These are phyloP conservation scores for Eulemur mongoz DNA, from an alignment of 2,797 vertebrate species.

Conservation along the genomic window DNA sequence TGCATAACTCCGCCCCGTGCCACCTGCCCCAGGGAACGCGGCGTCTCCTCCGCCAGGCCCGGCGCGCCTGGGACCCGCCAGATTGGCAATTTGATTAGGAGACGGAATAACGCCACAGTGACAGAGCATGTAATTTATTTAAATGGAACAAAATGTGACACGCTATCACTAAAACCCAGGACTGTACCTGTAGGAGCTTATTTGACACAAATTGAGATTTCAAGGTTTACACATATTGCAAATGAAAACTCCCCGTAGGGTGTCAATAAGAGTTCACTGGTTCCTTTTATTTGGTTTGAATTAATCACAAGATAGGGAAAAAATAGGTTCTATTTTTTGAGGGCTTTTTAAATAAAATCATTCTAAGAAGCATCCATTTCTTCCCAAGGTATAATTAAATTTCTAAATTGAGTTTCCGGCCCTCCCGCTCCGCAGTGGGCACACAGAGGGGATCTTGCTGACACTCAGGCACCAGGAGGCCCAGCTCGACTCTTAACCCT, in stretches of 20 bases:
- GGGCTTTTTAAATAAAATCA: slow-evolving; percentile 66
- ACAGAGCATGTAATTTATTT: slow-evolving; percentile 52
- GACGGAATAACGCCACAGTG: not conserved
- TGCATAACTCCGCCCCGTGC: not conserved
- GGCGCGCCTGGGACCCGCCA: not conserved
- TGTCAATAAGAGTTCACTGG: not conserved
- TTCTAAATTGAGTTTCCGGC: slow-evolving; percentile 23
- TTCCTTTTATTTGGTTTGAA: slow-evolving; percentile 52
- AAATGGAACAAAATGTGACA: slow-evolving; percentile 54
- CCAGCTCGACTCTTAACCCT: not conserved
- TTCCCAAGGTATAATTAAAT: slow-evolving; percentile 47
- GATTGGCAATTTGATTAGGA: slow-evolving; percentile 56
- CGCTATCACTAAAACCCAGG: not conserved
- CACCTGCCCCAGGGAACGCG: too few species aligned
- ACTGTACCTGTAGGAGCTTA: slow-evolving; percentile 33
- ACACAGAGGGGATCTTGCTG: not conserved
- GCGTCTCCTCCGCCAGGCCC: not conserved
- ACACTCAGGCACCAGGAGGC: accelerated
- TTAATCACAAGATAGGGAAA: slow-evolving; percentile 42
- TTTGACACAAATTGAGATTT: slow-evolving; percentile 64
- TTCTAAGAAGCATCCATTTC: slow-evolving; percentile 33
- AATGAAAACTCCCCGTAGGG: slow-evolving; percentile 55
- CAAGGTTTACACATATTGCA: slow-evolving; percentile 58
- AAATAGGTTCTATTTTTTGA: slow-evolving; percentile 51
- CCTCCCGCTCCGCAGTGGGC: not conserved